Evolutionary conservation across 1,140 invertebrate species (phyloP).

Genomic region (Eriocheir sinensis): DNA sequence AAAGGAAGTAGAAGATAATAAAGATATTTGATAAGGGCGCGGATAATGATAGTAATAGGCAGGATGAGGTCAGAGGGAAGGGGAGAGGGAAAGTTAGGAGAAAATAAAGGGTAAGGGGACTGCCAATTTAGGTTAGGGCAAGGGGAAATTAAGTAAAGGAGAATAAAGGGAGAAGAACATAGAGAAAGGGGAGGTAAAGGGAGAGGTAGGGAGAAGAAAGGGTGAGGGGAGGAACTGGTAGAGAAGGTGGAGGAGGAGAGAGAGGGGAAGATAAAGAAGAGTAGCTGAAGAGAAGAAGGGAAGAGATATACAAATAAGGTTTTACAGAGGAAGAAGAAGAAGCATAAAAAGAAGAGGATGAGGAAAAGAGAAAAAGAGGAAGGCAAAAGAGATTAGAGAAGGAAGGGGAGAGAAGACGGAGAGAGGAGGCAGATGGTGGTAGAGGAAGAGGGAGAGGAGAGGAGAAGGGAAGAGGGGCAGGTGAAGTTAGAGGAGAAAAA

Average conservation of each 20-base stretch:
- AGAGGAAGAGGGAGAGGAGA: neutral
- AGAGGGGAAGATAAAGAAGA: neutral
- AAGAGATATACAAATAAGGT: neutral
- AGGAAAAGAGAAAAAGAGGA: neutral
- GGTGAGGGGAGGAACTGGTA: neutral
- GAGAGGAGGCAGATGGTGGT: too few relatives aligned
- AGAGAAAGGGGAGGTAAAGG: too few relatives aligned
- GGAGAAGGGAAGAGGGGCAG: neutral
- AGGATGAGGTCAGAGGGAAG: too few relatives aligned
- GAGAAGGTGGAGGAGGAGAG: neutral
- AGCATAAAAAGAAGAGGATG: neutral
- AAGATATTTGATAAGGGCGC: too few relatives aligned
- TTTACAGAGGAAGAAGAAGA: neutral
- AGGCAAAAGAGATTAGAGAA: neutral
- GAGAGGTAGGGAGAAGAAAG: neutral
- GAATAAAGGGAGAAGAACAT: too few relatives aligned
- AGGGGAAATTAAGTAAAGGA: too few relatives aligned
- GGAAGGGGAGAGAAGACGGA: neutral
- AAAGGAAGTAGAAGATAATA: too few relatives aligned
- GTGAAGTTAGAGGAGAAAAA: too few relatives aligned
- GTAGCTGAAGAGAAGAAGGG: neutral
- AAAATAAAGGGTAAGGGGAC: too few relatives aligned
- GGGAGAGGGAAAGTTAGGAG: too few relatives aligned
- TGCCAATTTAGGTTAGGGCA: too few relatives aligned
- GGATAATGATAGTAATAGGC: too few relatives aligned